Evolutionary conservation across 2,888 invertebrate genomes (phyloP), one percentile per base, ranked within the genome.

Genomic region (Flabesymbios commensalis): DNA sequence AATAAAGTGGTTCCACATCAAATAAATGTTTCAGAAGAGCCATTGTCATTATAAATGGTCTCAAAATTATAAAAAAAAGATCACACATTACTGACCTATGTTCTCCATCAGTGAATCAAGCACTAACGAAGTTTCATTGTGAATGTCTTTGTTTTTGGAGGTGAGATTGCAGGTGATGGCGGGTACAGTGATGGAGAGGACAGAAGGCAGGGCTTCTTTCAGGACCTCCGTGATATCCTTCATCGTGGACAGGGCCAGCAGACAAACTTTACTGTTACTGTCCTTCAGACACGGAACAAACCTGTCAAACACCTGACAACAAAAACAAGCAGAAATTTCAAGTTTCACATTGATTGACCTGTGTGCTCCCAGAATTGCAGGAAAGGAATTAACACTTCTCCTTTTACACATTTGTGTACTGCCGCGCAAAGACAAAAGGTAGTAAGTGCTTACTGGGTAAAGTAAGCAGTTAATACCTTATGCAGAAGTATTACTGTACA

Each of bases 211-310:
- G 32, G 72, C 71, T 59, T 77, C 75, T 17, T 67, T 65, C n/a
- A 80, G 68, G 3, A 72, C 55, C 1, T 75, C 77, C 0, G 74
- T 74, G 24, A 69, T 36, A 72, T 59, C 73, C 57, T 73, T 70
- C 51, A 78, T 62, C 69, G 77, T 74, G 29, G 79, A 75, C 55
- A 83, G 71, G 3, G 82, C 81, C 59, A 71, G 74, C 60, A 82
- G 69, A 60, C 78, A 80, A 45, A 83, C 82, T 68, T 83, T 83
- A 67, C 78, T 78, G 71, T 83, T 83, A 17, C 79, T 75, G 67
- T 83, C 83, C 58, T 76, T 76, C 56, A 83, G 66, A 26, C 80
- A 72, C 2, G 79, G 78, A 54, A 78, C 70, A 65, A 83, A 80
- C 48, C 54, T 58, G 55, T 64, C 59, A 54, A 57, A 56, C 7